Evolutionary conservation across 2,113 vertebrate genomes (phyloP).

Genomic region (Neotoma lepida): DNA sequence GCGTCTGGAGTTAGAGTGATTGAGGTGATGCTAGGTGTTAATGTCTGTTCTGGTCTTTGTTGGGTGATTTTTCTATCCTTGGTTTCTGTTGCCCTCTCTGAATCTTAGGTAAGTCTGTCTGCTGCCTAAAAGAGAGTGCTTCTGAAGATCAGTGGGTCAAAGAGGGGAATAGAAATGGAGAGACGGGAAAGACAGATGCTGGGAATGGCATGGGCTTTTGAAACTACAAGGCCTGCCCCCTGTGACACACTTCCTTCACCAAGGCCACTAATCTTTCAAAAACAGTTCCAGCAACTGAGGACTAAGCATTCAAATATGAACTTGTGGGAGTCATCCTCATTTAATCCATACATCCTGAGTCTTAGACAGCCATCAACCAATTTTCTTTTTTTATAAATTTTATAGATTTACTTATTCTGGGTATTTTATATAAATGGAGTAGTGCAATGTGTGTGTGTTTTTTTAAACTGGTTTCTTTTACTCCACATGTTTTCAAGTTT

Average conservation of each 20-base stretch:
- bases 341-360: neutral
- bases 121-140: neutral
- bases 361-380: neutral
- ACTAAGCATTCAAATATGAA: too few relatives aligned
- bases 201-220: too few relatives aligned
- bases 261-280: too few relatives aligned
- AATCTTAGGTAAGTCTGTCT: neutral
- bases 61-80: neutral
- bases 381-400: neutral
- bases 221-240: too few relatives aligned
- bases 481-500: too few relatives aligned
- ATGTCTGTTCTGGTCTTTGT: neutral
- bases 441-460: too few relatives aligned
- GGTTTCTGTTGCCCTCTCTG: neutral
- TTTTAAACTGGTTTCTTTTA: too few relatives aligned
- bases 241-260: too few relatives aligned
- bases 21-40: neutral
- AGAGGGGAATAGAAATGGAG: neutral
- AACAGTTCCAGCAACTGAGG: too few relatives aligned
- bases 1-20: neutral
- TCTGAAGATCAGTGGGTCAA: neutral
- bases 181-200: neutral
- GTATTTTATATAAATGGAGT: neutral
- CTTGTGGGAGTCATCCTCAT: too few relatives aligned
- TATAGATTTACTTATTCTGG: neutral